phyloP scores from a whole-genome alignment of 2,113 vertebrate species.

The Notarius lentiginosus region DNA sequence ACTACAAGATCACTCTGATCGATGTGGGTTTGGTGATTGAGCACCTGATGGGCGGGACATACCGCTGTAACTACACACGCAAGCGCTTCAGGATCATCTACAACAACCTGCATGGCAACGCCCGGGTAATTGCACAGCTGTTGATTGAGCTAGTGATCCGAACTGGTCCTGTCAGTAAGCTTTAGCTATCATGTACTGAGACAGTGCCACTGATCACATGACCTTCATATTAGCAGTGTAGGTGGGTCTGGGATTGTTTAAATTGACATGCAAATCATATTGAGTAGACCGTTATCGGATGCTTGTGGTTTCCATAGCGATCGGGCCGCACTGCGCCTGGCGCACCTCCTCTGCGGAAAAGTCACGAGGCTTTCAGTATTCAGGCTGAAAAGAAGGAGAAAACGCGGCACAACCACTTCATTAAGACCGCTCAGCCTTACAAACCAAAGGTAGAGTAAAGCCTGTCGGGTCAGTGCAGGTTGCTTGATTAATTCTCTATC shows the following conservation, averaged over 20 bases:
- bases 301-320: slow-evolving; percentile 71
- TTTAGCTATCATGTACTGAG: not conserved
- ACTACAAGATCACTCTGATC: slow-evolving; percentile 97
- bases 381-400: slow-evolving; percentile 97
- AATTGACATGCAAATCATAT: not conserved
- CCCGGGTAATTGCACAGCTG: slow-evolving; percentile 73
- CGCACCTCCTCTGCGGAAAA: slow-evolving; percentile 87
- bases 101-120: slow-evolving; percentile 94
- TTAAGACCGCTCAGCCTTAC: slow-evolving; percentile 98
- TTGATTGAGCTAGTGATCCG: not conserved
- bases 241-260: not conserved
- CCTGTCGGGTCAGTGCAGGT: not conserved
- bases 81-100: slow-evolving; percentile 96
- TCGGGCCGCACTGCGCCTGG: slow-evolving; percentile 82
- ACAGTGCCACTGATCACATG: not conserved
- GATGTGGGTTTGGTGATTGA: slow-evolving; percentile 96
- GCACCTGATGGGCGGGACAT: slow-evolving; percentile 97
- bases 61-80: slow-evolving; percentile 94
- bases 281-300: not conserved
- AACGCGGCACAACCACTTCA: slow-evolving; percentile 97
- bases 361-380: slow-evolving; percentile 90
- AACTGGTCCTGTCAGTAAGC: no score
- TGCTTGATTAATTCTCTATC: not conserved
- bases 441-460: slow-evolving; percentile 87
- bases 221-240: not conserved